Evolutionary conservation across 2,797 vertebrate genomes (phyloP), one percentile per base, ranked within the genome.

Genomic region (Hydrolagus colliei): DNA sequence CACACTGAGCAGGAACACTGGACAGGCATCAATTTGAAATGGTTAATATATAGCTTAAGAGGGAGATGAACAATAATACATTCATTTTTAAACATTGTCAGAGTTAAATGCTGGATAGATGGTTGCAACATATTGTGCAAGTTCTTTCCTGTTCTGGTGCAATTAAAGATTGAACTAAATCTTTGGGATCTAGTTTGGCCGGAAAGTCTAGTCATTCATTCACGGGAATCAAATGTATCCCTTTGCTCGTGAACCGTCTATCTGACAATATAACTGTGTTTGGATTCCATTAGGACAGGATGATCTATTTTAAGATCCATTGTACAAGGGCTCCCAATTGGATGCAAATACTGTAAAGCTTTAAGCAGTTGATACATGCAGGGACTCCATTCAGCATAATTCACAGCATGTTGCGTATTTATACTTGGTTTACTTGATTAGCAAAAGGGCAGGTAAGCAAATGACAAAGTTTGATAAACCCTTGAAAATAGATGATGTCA

Each of bases 1-100:
- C 91, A 90, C 65, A 41, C 27, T 41, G 65, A 27, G 32, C 62
- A 84, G 79, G 35, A 84, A 27, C 65, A 61, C 1, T 11, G 41
- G 16, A 35, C 59, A 61, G 20, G 10, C 75, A 11, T 77, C 75
- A 84, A 52, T 68, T 32, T 84, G 65, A 18, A 52, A 20, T 41
- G 41, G 32, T 71, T 12, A 59, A 59, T 76, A 76, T 76, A 68
- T 68, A 82, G 4, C 4, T 68, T 27, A 82, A 71, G 63, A 68
- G 68, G 9, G 18, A 84, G 65, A 68, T 71, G n/a, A 18, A 80
- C 67, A 9, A 35, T 18, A 20, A 52, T 41, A 18, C 27, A 67
- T 82, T 22, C 18, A 68, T 68, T 68, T 41, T 41, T 67, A 32
- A 52, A 68, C 41, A n/a, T 13, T 80, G 27, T 67, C 32, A 84